Conservation (phyloP, 1,140 invertebrate genomes). For the Lepidurus couesii region DNA sequence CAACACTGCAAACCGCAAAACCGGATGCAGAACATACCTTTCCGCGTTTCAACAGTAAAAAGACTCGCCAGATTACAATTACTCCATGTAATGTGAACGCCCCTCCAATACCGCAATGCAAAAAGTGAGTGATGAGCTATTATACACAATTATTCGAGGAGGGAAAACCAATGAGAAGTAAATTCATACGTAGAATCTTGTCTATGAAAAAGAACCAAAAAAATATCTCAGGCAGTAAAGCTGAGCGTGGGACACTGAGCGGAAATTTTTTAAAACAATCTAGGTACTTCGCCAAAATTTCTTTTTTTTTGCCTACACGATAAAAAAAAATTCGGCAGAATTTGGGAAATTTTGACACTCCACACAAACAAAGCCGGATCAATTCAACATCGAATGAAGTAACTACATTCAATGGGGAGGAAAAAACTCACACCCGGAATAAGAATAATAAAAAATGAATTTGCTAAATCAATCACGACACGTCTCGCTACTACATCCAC, state of each 20-base stretch:
- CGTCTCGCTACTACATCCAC: background rate
- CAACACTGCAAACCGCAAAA: too few species aligned
- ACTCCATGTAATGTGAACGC: conserved; percentile 18
- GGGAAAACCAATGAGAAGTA: background rate
- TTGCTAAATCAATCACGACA: background rate
- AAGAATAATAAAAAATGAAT: background rate
- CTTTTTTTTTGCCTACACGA: background rate
- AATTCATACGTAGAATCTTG: background rate
- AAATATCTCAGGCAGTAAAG: background rate
- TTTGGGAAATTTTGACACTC: background rate
- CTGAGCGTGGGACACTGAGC: conserved; percentile 2
- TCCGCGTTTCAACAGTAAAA: background rate
- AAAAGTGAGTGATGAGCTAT: conserved; percentile 15
- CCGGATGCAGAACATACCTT: background rate
- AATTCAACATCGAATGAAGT: background rate
- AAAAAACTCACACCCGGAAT: conserved; percentile 8
- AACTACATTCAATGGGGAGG: background rate
- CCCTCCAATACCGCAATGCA: conserved; percentile 20
- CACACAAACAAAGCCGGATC: background rate
- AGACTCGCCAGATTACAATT: background rate
- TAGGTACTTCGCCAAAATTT: background rate
- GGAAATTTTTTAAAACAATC: background rate
- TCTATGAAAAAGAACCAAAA: background rate
- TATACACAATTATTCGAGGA: conserved; percentile 4
- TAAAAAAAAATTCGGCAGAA: background rate